Percentiles rank a stretch among this genome's conserved stretches.
Conservation (phyloP, 1,140 invertebrate genomes). For the Drosophila nasuta region DNA sequence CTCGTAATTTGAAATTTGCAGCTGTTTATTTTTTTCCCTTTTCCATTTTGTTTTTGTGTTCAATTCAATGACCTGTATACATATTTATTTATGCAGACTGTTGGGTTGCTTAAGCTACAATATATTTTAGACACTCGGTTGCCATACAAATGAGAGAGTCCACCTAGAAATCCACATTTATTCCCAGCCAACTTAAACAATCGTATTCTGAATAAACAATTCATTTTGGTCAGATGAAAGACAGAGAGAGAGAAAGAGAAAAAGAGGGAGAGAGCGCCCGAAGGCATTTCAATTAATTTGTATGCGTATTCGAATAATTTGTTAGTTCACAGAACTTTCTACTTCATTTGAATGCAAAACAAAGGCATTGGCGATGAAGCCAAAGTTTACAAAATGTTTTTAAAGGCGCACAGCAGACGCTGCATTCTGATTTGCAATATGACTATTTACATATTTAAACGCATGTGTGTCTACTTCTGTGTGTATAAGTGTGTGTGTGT, state of each 20-base stretch:
- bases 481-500: background rate
- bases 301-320: conserved; percentile 28
- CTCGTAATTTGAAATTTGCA: too few species aligned
- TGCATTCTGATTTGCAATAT: conserved; percentile 71
- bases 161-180: conserved; percentile 26
- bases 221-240: conserved; percentile 12
- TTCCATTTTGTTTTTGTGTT: too few species aligned
- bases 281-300: conserved; percentile 59
- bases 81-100: conserved; percentile 19
- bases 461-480: background rate
- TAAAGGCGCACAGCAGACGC: conserved; percentile 20
- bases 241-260: background rate
- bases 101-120: conserved; percentile 6
- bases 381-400: background rate
- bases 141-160: conserved; percentile 16
- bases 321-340: conserved; percentile 63
- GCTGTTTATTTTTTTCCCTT: too few species aligned
- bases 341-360: conserved; percentile 74
- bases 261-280: conserved; percentile 27
- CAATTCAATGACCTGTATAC: conserved; percentile 19
- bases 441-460: conserved; percentile 1
- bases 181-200: conserved; percentile 24
- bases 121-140: conserved; percentile 3
- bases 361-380: conserved; percentile 9
- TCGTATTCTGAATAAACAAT: conserved; percentile 59